Conservation (phyloP, 2,797 vertebrate genomes). For the Eulemur coronatus region DNA sequence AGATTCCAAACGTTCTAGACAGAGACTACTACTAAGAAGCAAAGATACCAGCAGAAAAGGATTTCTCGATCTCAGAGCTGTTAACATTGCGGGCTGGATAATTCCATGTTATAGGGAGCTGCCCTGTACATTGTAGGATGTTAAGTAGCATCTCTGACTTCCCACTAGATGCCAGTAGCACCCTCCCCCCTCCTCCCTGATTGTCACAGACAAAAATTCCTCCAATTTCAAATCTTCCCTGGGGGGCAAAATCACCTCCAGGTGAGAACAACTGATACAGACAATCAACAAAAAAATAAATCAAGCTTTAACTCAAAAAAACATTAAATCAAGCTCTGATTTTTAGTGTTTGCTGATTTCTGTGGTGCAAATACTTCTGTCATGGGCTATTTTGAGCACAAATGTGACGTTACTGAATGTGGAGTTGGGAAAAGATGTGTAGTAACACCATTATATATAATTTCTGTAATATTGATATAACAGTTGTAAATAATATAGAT, state of each 20-base stretch:
- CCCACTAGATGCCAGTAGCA: neutral
- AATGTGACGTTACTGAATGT: neutral
- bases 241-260: neutral
- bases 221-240: neutral
- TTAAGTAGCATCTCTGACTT: neutral
- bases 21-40: neutral
- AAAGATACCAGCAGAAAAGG: neutral
- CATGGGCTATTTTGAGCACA: neutral
- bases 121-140: neutral
- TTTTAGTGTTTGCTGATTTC: neutral
- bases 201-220: neutral
- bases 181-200: neutral
- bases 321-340: neutral
- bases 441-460: neutral
- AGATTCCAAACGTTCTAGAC: neutral
- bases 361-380: neutral
- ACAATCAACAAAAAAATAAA: neutral
- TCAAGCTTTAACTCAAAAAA: neutral
- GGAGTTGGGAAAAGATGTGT: neutral
- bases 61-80: neutral
- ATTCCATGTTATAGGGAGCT: neutral
- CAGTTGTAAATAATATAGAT: neutral
- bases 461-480: neutral
- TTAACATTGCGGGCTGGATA: neutral
- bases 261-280: neutral